These are phyloP conservation scores for Lerema accius DNA, from an alignment of 1,140 invertebrate species.

Conservation along the genomic window DNA sequence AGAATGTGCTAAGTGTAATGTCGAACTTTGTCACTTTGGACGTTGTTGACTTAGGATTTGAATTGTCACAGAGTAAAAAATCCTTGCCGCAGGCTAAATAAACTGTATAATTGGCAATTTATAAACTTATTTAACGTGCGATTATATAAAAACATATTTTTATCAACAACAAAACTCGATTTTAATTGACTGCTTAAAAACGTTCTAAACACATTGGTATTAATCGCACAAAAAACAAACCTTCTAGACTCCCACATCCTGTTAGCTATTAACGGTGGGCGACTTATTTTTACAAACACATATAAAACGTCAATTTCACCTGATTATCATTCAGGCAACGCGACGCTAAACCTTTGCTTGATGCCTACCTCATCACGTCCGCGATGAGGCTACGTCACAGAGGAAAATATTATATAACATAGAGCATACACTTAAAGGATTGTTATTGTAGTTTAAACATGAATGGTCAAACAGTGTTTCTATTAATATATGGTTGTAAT, in stretches of 20 bases:
- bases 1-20: neutral
- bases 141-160: conserved; percentile 1
- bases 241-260: conserved; percentile 50
- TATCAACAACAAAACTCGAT: no score
- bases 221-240: conserved; percentile 17
- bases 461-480: no score
- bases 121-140: no score
- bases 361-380: conserved; percentile 55
- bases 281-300: conserved; percentile 46
- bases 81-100: no score
- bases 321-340: conserved; percentile 55
- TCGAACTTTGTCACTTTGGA: no score
- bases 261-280: conserved; percentile 42
- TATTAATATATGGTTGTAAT: no score
- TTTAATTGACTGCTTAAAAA: neutral
- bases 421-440: no score
- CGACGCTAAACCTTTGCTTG: conserved; percentile 41
- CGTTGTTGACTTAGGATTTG: no score
- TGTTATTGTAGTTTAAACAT: no score
- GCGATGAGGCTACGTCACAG: conserved; percentile 46
- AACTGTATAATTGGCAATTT: no score
- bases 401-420: conserved; percentile 35
- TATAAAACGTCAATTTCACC: conserved; percentile 65
- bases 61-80: no score
- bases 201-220: neutral